These are phyloP conservation scores for Dicrurus megarhynchus DNA, from an alignment of 2,113 vertebrate genomes.

Conservation along the genomic window DNA sequence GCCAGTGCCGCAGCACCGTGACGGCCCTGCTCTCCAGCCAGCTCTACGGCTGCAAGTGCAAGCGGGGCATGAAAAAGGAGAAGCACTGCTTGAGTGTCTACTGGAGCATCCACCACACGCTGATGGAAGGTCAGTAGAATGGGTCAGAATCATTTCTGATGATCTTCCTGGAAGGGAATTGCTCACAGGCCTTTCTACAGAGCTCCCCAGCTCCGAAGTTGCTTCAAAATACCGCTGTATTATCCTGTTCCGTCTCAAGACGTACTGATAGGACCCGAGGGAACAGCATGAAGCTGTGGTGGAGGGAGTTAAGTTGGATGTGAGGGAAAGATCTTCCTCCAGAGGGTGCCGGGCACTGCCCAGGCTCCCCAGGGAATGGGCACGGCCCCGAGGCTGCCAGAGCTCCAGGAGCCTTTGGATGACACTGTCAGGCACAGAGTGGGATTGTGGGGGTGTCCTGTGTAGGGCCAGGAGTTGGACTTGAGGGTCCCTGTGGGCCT, in stretches of 20 bases:
- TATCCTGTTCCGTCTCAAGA: fast-evolving
- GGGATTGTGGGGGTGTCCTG: background rate
- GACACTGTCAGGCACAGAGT: fast-evolving
- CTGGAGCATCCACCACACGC: constrained; percentile 91
- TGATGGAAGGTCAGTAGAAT: constrained; percentile 80
- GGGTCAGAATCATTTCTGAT: fast-evolving
- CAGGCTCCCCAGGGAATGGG: background rate
- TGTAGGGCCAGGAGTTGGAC: background rate
- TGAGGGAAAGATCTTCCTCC: background rate
- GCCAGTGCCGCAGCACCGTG: constrained; percentile 86
- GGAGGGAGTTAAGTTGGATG: background rate
- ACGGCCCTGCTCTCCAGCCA: constrained; percentile 86
- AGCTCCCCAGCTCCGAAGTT: background rate
- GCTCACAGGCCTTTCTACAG: background rate
- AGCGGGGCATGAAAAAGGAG: constrained; percentile 91
- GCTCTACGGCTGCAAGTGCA: constrained; percentile 89
- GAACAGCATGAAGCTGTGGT: background rate
- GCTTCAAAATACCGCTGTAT: fast-evolving
- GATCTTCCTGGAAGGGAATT: fast-evolving
- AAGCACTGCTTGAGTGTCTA: constrained; percentile 93
- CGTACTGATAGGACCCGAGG: fast-evolving
- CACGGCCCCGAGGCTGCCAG: background rate
- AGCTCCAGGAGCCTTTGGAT: background rate
- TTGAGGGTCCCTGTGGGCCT: background rate
- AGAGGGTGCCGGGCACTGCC: background rate